These are phyloP conservation scores for Trachurus trachurus DNA, from an alignment of 2,797 vertebrate genomes.

Conservation along the genomic window DNA sequence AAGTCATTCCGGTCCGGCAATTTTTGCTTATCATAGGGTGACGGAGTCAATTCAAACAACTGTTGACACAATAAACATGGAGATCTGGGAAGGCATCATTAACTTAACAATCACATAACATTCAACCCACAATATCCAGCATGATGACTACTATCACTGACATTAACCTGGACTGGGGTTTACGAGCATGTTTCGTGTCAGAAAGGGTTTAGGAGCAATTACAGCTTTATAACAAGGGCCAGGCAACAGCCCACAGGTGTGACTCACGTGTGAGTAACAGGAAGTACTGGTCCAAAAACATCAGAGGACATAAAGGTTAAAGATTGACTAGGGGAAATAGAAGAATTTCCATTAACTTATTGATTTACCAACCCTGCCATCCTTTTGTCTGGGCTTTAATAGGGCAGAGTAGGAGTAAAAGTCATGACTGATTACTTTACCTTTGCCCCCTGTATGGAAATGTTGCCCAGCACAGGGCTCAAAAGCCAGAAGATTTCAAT, in stretches of 20 bases:
- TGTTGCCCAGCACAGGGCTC: not conserved
- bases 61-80: not conserved
- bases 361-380: constrained; percentile 33
- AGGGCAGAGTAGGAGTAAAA: not conserved
- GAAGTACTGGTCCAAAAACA: not conserved
- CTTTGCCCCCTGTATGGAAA: not conserved
- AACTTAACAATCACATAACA: not conserved
- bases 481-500: constrained; percentile 15
- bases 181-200: not conserved
- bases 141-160: not conserved
- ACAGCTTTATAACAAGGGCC: not conserved
- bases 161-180: not conserved
- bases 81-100: not conserved
- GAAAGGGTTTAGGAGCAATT: not conserved
- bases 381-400: not conserved
- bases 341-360: constrained; percentile 25
- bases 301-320: constrained; percentile 47
- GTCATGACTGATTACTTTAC: not conserved
- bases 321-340: constrained; percentile 34
- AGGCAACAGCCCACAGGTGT: constrained; percentile 1
- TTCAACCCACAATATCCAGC: not conserved
- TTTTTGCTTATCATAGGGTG: not conserved
- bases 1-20: not conserved
- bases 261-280: not conserved
- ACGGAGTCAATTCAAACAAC: not conserved